Percentiles rank a stretch among this genome's conserved stretches.
Conservation (phyloP, 2,113 vertebrate species). For the Macquaria australasica region DNA sequence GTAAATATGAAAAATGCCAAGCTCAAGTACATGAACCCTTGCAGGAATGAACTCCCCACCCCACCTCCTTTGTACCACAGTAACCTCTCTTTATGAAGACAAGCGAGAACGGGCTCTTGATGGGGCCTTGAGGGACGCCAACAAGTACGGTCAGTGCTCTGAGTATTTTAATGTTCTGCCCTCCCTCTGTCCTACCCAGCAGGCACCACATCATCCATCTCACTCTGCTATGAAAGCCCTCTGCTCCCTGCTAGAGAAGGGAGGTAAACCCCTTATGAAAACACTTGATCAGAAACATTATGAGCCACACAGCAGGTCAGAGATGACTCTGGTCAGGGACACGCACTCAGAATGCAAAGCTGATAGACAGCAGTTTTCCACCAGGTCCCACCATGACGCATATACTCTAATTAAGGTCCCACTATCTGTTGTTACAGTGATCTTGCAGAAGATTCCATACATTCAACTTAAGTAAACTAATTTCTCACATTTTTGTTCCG, state of each 20-base stretch:
- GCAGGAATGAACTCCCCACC: conserved; percentile 41
- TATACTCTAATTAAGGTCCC: background rate
- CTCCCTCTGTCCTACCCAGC: conserved; percentile 59
- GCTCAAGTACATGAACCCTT: conserved; percentile 72
- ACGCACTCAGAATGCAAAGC: conserved; percentile 4
- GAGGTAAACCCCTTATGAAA: conserved; percentile 17
- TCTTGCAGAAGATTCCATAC: background rate
- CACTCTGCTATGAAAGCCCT: conserved; percentile 12
- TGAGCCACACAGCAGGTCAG: conserved; percentile 26
- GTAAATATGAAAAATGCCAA: conserved; percentile 79
- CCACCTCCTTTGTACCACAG: conserved; percentile 5
- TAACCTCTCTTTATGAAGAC: conserved; percentile 69
- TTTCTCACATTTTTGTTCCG: background rate
- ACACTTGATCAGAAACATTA: conserved; percentile 37
- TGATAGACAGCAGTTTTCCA: conserved; percentile 45
- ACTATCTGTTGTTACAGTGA: background rate
- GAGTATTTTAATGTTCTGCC: conserved; percentile 63
- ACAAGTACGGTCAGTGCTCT: conserved; percentile 45
- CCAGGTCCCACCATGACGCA: background rate
- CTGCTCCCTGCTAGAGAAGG: conserved; percentile 1
- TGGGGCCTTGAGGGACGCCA: conserved; percentile 45
- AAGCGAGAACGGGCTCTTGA: conserved; percentile 28
- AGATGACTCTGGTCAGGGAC: background rate
- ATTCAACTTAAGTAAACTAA: background rate
- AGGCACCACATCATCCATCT: conserved; percentile 57